Percentiles rank a stretch among this genome's conserved stretches.
Evolutionary conservation across 2,113 vertebrate species (phyloP).

Genomic region (Trichomycterus rosablanca): DNA sequence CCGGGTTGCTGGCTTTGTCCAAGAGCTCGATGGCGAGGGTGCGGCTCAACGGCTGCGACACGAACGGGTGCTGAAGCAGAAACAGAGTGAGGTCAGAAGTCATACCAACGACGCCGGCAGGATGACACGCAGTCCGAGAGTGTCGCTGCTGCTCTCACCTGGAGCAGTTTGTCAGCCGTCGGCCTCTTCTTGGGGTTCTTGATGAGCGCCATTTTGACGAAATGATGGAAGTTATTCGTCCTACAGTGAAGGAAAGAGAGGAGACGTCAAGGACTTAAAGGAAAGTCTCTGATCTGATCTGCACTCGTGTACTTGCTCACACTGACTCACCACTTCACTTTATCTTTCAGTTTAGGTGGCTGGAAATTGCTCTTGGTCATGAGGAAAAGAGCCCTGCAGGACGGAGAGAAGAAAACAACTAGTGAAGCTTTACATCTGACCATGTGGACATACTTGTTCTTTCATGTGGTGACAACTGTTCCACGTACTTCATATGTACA

Average conservation of each 20-base stretch:
- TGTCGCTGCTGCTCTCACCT: conserved; percentile 64
- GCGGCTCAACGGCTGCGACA: conserved; percentile 89
- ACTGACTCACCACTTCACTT: conserved; percentile 85
- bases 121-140: not conserved
- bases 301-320: conserved; percentile 61
- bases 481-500: too few relatives aligned
- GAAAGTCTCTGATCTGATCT: too few relatives aligned
- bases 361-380: conserved; percentile 99
- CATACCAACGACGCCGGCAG: not conserved
- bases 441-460: too few relatives aligned
- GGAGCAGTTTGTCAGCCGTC: conserved; percentile 90
- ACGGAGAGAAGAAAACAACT: conserved; percentile 6
- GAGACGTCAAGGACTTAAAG: not conserved
- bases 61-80: conserved; percentile 87
- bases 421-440: too few relatives aligned
- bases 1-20: conserved; percentile 95
- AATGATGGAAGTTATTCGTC: conserved; percentile 97
- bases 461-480: too few relatives aligned
- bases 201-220: conserved; percentile 94
- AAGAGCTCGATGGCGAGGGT: conserved; percentile 92
- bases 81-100: conserved; percentile 10
- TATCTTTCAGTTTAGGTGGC: conserved; percentile 96
- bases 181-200: conserved; percentile 97
- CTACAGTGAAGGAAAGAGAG: conserved; percentile 47
- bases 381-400: conserved; percentile 90